phyloP scores from a whole-genome alignment of 2,113 vertebrate genomes.

The Edolisoma coerulescens region DNA sequence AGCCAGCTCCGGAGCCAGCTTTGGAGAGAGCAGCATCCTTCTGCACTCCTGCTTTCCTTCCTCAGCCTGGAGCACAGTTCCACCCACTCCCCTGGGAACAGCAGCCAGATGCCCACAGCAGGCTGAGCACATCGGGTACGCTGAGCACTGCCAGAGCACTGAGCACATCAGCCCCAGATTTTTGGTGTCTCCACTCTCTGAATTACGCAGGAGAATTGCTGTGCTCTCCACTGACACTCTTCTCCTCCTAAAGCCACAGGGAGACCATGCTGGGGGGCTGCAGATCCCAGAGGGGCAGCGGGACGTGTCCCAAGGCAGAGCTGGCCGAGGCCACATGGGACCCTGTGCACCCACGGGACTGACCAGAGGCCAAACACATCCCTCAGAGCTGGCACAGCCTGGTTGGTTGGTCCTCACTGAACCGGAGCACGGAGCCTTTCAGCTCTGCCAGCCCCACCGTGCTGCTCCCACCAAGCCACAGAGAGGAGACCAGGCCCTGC shows the following conservation, averaged over 20 bases:
- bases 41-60: background rate
- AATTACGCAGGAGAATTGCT: background rate
- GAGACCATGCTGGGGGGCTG: background rate
- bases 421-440: fast-evolving
- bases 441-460: background rate
- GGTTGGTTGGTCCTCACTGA: fast-evolving
- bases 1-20: background rate
- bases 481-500: background rate
- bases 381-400: background rate
- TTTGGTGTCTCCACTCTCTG: background rate
- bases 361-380: fast-evolving
- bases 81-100: background rate
- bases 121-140: fast-evolving
- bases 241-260: background rate
- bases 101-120: background rate
- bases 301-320: fast-evolving
- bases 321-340: fast-evolving
- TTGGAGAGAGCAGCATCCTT: background rate
- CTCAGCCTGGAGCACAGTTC: background rate
- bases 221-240: background rate
- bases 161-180: background rate
- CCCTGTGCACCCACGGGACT: fast-evolving
- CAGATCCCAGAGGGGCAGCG: background rate
- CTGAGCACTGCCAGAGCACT: background rate
- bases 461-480: background rate